Percentiles rank a stretch among this genome's conserved stretches.
Evolutionary conservation across 2,113 vertebrate species (phyloP).

Genomic region (Genyomyrus donnyi): DNA sequence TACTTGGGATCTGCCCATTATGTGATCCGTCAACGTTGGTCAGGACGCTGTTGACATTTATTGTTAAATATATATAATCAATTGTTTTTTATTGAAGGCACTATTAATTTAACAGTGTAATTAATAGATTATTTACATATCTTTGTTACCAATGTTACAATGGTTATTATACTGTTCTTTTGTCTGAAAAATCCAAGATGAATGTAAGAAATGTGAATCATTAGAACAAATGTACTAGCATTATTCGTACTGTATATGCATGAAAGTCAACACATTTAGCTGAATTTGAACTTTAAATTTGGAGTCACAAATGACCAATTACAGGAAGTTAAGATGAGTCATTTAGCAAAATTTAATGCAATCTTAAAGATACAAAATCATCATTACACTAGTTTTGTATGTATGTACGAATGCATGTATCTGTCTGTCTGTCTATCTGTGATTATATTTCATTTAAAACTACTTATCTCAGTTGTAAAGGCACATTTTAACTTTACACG

Average conservation of each 20-base stretch:
- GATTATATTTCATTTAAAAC: not conserved
- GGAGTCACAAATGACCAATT: not conserved
- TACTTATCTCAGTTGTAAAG: not conserved
- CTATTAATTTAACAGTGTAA: not conserved
- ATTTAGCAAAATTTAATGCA: conserved; percentile 7
- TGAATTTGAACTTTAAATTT: not conserved
- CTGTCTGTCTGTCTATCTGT: not conserved
- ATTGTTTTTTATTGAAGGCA: not conserved
- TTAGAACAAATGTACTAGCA: not conserved
- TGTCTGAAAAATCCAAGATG: not conserved
- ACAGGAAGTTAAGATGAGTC: conserved; percentile 12
- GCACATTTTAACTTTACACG: not conserved
- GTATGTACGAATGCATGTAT: not conserved
- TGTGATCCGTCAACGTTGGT: not conserved
- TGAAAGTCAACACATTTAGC: not conserved
- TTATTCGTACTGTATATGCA: too few species aligned
- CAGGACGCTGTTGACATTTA: not conserved
- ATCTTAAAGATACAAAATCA: not conserved
- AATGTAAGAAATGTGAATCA: not conserved
- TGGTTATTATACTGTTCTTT: not conserved
- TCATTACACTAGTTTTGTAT: not conserved
- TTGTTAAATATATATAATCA: not conserved
- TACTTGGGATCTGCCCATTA: not conserved
- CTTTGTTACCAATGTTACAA: not conserved
- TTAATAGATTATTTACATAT: not conserved